Evolutionary conservation across 2,888 invertebrate species (phyloP).

Genomic region (Amiota minor): DNA sequence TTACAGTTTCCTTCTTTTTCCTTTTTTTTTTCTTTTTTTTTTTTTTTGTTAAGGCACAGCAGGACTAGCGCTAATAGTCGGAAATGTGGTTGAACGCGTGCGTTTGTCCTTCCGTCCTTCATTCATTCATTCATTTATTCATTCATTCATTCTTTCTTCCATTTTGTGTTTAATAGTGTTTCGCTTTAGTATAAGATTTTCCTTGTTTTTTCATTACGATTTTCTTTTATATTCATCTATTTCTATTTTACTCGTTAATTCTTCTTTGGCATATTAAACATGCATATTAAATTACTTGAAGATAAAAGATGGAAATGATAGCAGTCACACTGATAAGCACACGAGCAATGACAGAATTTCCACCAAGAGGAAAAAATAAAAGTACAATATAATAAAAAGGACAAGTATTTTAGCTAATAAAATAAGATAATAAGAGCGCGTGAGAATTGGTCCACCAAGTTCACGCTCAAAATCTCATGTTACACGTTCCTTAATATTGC

Average conservation of each 20-base stretch:
- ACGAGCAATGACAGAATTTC: neutral
- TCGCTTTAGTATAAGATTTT: constrained; percentile 1
- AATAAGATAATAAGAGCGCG: constrained; percentile 14
- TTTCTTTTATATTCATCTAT: no score
- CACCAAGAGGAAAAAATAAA: no score
- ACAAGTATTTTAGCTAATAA: neutral
- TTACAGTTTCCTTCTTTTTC: no score
- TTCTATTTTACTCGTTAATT: no score
- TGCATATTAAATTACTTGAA: constrained; percentile 31
- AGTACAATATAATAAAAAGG: no score
- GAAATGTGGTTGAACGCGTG: constrained; percentile 29
- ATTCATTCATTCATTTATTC: neutral
- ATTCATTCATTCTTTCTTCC: no score
- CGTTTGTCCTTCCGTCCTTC: neutral
- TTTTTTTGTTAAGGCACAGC: constrained; percentile 1
- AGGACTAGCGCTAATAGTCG: constrained; percentile 28
- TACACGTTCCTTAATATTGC: no score
- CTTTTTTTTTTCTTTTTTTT: neutral
- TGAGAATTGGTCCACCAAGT: constrained; percentile 5
- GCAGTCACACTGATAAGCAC: neutral
- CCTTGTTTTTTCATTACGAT: neutral
- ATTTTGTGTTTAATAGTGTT: constrained; percentile 9
- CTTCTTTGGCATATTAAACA: constrained; percentile 18
- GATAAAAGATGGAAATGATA: neutral
- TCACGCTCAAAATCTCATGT: neutral